A percentile compares a stretch with the other conserved stretches of the same genome.
These are phyloP conservation scores for Matsumurasca onukii DNA, from an alignment of 1,140 invertebrate species.

Conservation along the genomic window DNA sequence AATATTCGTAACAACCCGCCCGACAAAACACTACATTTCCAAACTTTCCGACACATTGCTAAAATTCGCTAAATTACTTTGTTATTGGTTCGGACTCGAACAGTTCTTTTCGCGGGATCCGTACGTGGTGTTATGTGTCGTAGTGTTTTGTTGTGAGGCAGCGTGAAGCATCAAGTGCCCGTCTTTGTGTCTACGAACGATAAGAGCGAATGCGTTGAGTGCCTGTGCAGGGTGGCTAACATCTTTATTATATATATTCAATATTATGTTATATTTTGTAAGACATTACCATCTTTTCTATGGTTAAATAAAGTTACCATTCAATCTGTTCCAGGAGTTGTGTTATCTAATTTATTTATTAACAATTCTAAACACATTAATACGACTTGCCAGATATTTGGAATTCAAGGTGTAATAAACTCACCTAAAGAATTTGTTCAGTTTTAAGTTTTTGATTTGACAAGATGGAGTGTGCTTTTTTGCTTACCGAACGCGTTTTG, in stretches of 20 bases:
- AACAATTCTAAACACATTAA: conserved; percentile 16
- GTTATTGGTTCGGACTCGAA: not conserved
- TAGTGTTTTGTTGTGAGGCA: conserved; percentile 24
- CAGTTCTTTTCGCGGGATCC: conserved; percentile 23
- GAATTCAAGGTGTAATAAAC: no score
- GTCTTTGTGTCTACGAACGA: not conserved
- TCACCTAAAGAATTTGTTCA: no score
- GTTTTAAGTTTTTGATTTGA: no score
- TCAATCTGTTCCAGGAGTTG: conserved; percentile 27
- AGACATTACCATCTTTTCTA: conserved; percentile 38
- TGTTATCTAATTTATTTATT: conserved; percentile 16
- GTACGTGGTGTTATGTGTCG: not conserved
- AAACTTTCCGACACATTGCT: conserved; percentile 4
- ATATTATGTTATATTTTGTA: conserved; percentile 32
- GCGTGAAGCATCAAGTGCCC: not conserved
- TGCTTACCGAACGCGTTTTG: no score
- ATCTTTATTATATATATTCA: conserved; percentile 11
- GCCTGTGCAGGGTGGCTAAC: not conserved
- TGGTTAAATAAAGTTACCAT: conserved; percentile 42
- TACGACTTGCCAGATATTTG: no score
- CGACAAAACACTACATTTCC: conserved; percentile 20
- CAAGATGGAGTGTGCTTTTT: no score
- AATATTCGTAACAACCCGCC: no score
- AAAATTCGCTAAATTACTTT: conserved; percentile 10
- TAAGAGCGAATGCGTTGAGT: not conserved